phyloP scores from a whole-genome alignment of 1,140 invertebrate species.

The Oryctes rhinoceros region DNA sequence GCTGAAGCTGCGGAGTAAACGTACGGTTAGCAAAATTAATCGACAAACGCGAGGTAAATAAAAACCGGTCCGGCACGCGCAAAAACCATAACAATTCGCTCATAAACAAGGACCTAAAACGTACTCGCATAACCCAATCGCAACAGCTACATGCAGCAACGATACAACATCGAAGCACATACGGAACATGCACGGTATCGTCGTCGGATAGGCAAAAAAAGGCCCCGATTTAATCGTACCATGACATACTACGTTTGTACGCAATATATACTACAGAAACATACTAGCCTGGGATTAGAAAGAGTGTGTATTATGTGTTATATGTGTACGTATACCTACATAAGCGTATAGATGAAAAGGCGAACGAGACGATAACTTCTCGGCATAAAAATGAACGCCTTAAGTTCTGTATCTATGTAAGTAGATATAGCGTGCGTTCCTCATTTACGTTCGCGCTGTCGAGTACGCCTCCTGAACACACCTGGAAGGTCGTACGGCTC shows the following conservation, averaged over 20 bases:
- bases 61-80: no score
- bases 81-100: no score
- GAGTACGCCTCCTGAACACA: slow-evolving; percentile 49
- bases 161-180: neutral
- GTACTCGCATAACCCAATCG: no score
- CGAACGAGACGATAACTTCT: neutral
- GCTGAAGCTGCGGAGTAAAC: no score
- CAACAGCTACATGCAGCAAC: no score
- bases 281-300: neutral
- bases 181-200: slow-evolving; percentile 2
- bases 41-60: no score
- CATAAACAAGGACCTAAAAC: no score
- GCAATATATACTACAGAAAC: neutral
- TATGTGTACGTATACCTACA: neutral
- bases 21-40: no score
- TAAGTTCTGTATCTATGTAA: neutral
- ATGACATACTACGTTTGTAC: slow-evolving; percentile 27
- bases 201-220: slow-evolving; percentile 18
- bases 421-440: neutral
- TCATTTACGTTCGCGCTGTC: slow-evolving; percentile 41
- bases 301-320: neutral
- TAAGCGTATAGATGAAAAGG: no score
- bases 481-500: slow-evolving; percentile 50
- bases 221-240: slow-evolving; percentile 47
- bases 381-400: neutral